phyloP scores from a whole-genome alignment of 2,888 invertebrate species.

The Lasioglossum oenotherae region DNA sequence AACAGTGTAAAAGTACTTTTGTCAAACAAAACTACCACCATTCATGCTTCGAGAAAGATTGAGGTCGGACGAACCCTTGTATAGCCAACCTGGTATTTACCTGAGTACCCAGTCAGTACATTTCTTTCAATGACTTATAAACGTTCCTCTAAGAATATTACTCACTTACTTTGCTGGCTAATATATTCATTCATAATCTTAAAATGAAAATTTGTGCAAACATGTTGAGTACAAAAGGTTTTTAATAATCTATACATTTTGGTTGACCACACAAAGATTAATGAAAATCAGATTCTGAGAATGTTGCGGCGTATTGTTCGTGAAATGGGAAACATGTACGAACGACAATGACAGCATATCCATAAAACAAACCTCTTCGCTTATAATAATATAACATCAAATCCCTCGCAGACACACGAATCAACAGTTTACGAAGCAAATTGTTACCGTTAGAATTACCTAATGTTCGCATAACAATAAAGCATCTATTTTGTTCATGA shows the following conservation, averaged over 20 bases:
- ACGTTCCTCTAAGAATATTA: no score
- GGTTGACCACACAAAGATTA: not conserved
- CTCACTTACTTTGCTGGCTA: no score
- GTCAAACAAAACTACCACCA: not conserved
- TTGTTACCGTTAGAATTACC: constrained; percentile 32
- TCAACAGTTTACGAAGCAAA: constrained; percentile 16
- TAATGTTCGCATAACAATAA: constrained; percentile 29
- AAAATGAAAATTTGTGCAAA: no score
- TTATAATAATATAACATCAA: constrained; percentile 29
- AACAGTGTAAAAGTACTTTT: not conserved
- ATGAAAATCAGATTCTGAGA: not conserved
- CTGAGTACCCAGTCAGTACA: no score
- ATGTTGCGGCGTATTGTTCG: constrained; percentile 22
- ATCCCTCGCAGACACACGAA: constrained; percentile 33
- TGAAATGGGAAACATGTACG: constrained; percentile 37
- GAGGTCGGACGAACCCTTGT: not conserved
- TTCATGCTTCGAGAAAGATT: constrained; percentile 16
- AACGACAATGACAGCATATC: constrained; percentile 25
- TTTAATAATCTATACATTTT: no score
- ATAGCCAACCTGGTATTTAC: no score
- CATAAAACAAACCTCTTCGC: constrained; percentile 49
- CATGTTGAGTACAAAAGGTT: no score
- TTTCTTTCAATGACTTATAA: no score
- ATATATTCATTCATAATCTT: no score
- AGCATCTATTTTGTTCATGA: constrained; percentile 11